Base-by-base conservation (phyloP, 2,888 invertebrate species). In the Leptodirus hochenwartii region DNA sequence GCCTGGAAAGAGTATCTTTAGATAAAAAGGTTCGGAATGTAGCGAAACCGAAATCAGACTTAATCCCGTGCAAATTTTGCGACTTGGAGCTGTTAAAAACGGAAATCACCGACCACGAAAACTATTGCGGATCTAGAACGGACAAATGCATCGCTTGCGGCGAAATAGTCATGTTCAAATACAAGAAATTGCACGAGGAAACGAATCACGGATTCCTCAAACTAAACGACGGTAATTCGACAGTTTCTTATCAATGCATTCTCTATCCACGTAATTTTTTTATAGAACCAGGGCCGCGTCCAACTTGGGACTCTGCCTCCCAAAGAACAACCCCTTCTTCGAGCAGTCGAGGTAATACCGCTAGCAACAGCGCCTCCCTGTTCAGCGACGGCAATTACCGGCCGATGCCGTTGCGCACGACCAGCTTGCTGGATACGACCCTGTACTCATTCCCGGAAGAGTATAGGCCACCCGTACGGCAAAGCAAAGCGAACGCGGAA, bases 121-220 rank as follows among this genome's bases (percentile, higher is more conserved):
- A 62, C 31, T 75, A 74, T 52, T 78, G 78, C 54, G 77, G 77
- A 1, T 64, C 67, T 27, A 61, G 77, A 37, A 78, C 77, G 1
- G 68, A 78, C 46, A 64, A 62, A 40, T 78, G 78, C 49, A 46
- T 59, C 2, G 69, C 66, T 22, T 78, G 78, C 51, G 61, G 60
- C 15, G 70, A 72, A 52, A 66, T 67, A 45, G 69, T 78, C 35
- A 73, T 75, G 72, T 60, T 67, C 45, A 71, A 71, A 47, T 70
- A 76, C 51, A 61, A 64, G 17, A 64, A 66, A 46, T 49, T 68
- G 37, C 72, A 73, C 40, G 45, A 63, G 33, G 69, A 71, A 42
- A 64, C 67, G 33, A 71, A 71, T 48, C 77, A 78, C 45, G 68
- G 68, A 10, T 70, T 69, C 48, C 43, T 69, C 22, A 60, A 68